Conservation (phyloP, 1,140 invertebrate species). For the Meloidogyne hapla region DNA sequence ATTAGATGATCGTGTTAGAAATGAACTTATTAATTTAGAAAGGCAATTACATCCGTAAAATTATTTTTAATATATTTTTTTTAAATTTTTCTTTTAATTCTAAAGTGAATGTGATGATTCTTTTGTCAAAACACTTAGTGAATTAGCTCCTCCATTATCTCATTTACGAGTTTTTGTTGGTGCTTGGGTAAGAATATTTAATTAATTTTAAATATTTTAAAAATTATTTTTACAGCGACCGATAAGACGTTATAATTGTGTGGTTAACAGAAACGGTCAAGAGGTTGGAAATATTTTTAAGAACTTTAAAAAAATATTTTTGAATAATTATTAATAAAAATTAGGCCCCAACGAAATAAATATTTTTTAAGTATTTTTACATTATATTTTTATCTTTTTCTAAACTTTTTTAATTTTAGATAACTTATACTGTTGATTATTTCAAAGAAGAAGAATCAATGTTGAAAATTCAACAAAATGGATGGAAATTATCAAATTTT, state of each 20-base stretch:
- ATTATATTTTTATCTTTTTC: too few relatives aligned
- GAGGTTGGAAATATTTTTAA: neutral
- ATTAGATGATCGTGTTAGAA: neutral
- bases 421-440: neutral
- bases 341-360: too few relatives aligned
- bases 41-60: neutral
- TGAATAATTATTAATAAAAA: too few relatives aligned
- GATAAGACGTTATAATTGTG: neutral
- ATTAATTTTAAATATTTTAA: neutral
- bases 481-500: neutral
- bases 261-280: neutral
- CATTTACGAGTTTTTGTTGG: neutral
- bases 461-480: neutral
- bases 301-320: neutral
- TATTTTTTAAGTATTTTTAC: too few relatives aligned
- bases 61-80: neutral
- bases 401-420: neutral
- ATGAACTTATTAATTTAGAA: neutral
- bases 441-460: neutral
- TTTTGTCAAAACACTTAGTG: neutral
- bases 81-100: neutral
- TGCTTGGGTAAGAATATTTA: neutral
- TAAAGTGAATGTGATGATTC: neutral
- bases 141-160: neutral
- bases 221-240: neutral